Percentiles rank a stretch among this genome's conserved stretches.
These are phyloP conservation scores for Paratrypauchen microcephalus DNA, from an alignment of 2,797 vertebrate species.

Conservation along the genomic window DNA sequence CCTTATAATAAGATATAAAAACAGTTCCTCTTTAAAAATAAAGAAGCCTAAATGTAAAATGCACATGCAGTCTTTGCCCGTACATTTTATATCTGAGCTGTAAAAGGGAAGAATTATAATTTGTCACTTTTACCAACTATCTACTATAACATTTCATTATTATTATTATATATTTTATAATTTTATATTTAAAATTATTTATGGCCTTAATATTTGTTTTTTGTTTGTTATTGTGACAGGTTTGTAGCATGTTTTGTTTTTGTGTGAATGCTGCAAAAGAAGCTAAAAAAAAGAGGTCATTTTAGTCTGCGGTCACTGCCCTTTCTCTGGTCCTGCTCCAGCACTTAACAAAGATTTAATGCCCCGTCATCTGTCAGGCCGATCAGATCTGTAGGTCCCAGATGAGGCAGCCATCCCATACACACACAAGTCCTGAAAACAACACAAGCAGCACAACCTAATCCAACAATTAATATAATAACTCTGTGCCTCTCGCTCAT, in stretches of 20 bases:
- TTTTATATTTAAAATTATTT: too few relatives aligned
- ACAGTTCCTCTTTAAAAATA: too few relatives aligned
- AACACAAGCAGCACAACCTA: slow-evolving; percentile 52
- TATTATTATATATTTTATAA: too few relatives aligned
- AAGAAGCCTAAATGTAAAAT: too few relatives aligned
- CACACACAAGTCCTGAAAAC: slow-evolving; percentile 47
- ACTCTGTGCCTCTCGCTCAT: slow-evolving; percentile 22
- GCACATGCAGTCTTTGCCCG: too few relatives aligned
- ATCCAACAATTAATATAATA: slow-evolving; percentile 70
- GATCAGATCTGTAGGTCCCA: slow-evolving; percentile 59
- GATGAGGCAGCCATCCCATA: slow-evolving; percentile 28
- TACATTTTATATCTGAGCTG: too few relatives aligned
- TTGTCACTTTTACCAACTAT: too few relatives aligned
- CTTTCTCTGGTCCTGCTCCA: slow-evolving; percentile 57
- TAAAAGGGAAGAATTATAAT: too few relatives aligned
- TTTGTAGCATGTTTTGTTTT: neutral
- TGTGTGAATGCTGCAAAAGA: neutral
- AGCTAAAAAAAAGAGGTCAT: slow-evolving; percentile 51
- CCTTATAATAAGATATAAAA: too few relatives aligned
- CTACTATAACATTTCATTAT: too few relatives aligned
- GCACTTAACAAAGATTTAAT: slow-evolving; percentile 76
- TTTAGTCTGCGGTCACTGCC: slow-evolving; percentile 13
- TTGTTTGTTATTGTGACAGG: too few relatives aligned
- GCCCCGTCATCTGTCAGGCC: slow-evolving; percentile 59
- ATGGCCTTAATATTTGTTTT: too few relatives aligned